Percentiles rank a stretch among this genome's conserved stretches.
These are phyloP conservation scores for Buathra laborator DNA, from an alignment of 2,888 invertebrate species.

Conservation along the genomic window DNA sequence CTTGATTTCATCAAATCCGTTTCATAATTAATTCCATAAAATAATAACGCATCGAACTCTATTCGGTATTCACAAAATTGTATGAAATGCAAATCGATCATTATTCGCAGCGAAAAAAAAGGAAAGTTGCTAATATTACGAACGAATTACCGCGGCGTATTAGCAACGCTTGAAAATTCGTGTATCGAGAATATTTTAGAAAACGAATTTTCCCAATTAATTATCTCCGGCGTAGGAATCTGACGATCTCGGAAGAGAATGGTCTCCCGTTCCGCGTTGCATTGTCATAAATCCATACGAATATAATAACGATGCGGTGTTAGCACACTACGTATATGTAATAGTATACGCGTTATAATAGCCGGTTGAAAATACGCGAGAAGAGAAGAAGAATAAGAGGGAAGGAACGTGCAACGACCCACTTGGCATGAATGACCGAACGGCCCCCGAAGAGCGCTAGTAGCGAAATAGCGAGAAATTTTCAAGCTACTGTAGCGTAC, in stretches of 20 bases:
- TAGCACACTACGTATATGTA: not conserved
- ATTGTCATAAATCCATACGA: constrained; percentile 48
- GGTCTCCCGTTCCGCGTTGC: constrained; percentile 54
- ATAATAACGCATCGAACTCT: no score
- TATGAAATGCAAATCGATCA: no score
- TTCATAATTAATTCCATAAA: no score
- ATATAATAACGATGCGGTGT: constrained; percentile 35
- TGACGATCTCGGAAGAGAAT: constrained; percentile 26
- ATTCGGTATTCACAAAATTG: no score
- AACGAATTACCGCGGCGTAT: no score
- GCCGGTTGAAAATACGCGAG: constrained; percentile 1
- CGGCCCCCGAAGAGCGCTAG: constrained; percentile 1
- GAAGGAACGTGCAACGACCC: constrained; percentile 62
- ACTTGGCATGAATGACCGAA: constrained; percentile 66
- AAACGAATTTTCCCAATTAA: constrained; percentile 44
- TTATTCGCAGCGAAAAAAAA: no score
- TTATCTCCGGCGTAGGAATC: constrained; percentile 3
- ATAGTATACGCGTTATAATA: not conserved
- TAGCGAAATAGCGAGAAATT: constrained; percentile 46
- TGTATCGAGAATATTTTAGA: constrained; percentile 47
- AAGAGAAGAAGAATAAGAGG: constrained; percentile 20
- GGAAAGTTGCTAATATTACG: no score
- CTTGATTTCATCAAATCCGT: no score
- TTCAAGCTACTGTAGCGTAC: constrained; percentile 33
- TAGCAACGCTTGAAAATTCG: constrained; percentile 5